Evolutionary conservation across 2,113 vertebrate species (phyloP).

Genomic region (Equus quagga): DNA sequence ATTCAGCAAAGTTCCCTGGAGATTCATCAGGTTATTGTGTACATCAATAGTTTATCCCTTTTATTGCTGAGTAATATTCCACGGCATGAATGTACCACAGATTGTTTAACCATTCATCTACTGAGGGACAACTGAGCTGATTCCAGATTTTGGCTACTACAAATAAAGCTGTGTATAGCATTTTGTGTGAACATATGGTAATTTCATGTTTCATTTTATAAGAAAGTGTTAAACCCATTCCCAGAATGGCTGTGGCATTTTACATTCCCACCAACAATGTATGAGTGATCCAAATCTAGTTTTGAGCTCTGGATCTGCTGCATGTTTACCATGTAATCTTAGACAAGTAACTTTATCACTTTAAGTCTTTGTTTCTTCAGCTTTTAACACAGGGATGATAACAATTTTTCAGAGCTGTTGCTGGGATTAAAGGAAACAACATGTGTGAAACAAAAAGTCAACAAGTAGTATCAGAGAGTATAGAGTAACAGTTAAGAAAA

Average conservation of each 20-base stretch:
- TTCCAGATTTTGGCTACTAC: not conserved
- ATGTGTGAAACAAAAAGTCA: not conserved
- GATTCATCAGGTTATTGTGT: not conserved
- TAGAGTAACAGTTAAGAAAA: not conserved
- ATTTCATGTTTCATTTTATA: not conserved
- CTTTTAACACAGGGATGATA: slow-evolving; percentile 24
- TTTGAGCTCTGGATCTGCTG: not conserved
- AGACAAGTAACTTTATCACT: not conserved
- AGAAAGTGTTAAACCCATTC: not conserved
- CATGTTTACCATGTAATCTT: not conserved
- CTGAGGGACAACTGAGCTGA: not conserved
- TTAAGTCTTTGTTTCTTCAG: slow-evolving; percentile 17
- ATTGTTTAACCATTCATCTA: not conserved
- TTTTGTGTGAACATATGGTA: not conserved
- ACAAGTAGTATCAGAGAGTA: not conserved
- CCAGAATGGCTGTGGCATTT: not conserved
- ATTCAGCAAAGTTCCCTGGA: not conserved
- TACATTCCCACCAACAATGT: not conserved
- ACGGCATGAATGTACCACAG: not conserved
- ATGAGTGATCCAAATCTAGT: not conserved
- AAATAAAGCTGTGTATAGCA: not conserved
- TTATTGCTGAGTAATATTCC: not conserved
- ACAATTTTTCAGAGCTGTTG: not conserved
- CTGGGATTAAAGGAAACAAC: not conserved
- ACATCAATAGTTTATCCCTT: not conserved